Evolutionary conservation across 2,888 invertebrate genomes (phyloP), one percentile per base, ranked within the genome.

Genomic region (Cremastobaeus sp.): DNA sequence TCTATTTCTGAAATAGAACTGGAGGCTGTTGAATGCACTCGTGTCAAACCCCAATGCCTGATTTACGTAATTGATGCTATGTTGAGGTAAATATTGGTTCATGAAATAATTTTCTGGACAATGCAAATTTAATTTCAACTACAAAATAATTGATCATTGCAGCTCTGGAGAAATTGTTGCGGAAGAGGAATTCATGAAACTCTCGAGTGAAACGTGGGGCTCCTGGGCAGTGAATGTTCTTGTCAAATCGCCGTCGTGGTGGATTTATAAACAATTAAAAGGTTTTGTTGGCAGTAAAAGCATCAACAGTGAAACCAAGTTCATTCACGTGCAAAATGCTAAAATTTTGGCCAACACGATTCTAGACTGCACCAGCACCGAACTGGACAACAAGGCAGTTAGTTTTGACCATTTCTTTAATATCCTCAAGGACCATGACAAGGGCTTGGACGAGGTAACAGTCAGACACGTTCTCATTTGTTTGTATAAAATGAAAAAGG

Each of bases 21-120:
- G n/a, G n/a, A 88, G 28, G 89, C 89, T 0, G 94, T 94, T 82
- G 89, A 90, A 76, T 89, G 93, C 59, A 92, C 92, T 74, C 92
- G 93, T 1, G 90, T 92, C 47, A 89, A 90, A 0, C 93, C 94
- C 0, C 90, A 90, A 2, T 94, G 94, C 81, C 82, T 92, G 28
- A 82, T 85, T 65, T 89, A 84, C 73, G 91, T 90, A 76, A 83
- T 90, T 34, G 88, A 88, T 80, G 91, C 89, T 87, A 89, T 90
- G 89, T 28, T 79, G 41, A 79, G 86, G 90, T 90, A 83, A n/a
- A 78, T 28, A 30, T 47, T 54, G 28, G 45, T 37, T 8, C 48
- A 66, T 6, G 12, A 9, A 45, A 39, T 17, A 17, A 35, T 39
- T 17, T 2, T 3, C 25, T 5, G 3, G 25, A 25, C 8, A 25